These are phyloP conservation scores for Cavia aperea DNA, from an alignment of 2,113 vertebrate genomes.

Conservation along the genomic window DNA sequence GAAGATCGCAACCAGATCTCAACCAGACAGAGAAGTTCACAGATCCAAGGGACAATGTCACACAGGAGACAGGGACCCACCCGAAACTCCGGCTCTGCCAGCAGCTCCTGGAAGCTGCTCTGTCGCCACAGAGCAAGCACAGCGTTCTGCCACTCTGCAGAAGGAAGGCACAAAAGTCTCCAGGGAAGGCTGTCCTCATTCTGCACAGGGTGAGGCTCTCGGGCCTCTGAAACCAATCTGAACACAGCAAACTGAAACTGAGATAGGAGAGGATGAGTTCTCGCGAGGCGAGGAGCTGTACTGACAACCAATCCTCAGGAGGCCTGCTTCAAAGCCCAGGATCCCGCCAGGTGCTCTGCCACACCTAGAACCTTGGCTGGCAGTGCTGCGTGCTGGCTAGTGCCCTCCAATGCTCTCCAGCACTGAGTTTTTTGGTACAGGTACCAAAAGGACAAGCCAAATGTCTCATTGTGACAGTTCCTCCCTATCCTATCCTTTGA, in stretches of 20 bases:
- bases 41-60: background rate
- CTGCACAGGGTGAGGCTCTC: conserved; percentile 42
- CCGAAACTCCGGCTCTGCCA: conserved; percentile 67
- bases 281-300: background rate
- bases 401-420: rapidly evolving
- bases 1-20: too few species aligned
- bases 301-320: background rate
- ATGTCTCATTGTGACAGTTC: too few species aligned
- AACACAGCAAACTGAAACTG: conserved; percentile 85
- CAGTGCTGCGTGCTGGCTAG: too few species aligned
- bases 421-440: too few species aligned
- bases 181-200: conserved; percentile 43
- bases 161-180: conserved; percentile 55
- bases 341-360: background rate
- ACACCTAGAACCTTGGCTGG: background rate
- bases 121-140: conserved; percentile 82
- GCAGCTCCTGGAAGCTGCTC: conserved; percentile 72
- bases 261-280: background rate
- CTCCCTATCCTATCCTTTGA: background rate
- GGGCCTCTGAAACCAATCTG: conserved; percentile 78
- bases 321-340: background rate
- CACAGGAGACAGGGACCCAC: conserved; percentile 58
- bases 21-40: background rate
- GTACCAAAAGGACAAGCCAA: background rate
- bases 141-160: conserved; percentile 70